Evolutionary conservation across 2,888 invertebrate genomes (phyloP), one percentile per base, ranked within the genome.

Genomic region (Lochmaea capreae): DNA sequence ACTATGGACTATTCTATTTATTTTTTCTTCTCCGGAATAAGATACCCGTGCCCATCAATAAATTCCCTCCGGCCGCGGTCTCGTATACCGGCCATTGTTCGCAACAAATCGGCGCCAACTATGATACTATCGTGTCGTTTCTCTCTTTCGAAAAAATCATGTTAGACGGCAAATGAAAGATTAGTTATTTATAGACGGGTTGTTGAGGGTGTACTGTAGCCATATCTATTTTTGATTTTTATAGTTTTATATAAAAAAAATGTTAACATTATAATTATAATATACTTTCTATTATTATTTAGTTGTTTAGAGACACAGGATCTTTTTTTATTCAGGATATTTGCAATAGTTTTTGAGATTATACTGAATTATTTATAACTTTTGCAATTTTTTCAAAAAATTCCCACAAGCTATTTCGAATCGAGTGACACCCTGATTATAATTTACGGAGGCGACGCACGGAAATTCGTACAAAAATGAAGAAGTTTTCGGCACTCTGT

Each of bases 41-140:
- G 62, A 63, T 42, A 42, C 62, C 62, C 62, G 62, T 63, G 62
- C 43, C 62, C 42, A 59, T 59, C 12, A 68, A 63, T 58, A 71
- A 65, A 58, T 71, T 18, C 54, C 65, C 71, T 46, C 54, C 8
- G 58, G 63, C 65, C 52, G 26, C 18, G 16, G 65, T 18, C 58
- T 69, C 71, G 71, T 26, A 71, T 26, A 65, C 57, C 71, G 22
- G 58, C 71, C 71, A 65, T 71, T 71, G 71, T 71, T 71, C 65
- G 71, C 65, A 58, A 71, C 71, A 71, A 71, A 71, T 65, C 71
- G 71, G 71, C 71, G 71, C 71, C 71, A 71, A 71, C 57, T 54
- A 71, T 46, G 71, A 71, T 71, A 71, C 71, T 65, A 71, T 71
- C 71, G 18, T 65, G 71, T 52, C 58, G 71, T 71, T 71, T 71